Base-by-base conservation (phyloP, 1,140 invertebrate species). In the Spodoptera frugiperda region DNA sequence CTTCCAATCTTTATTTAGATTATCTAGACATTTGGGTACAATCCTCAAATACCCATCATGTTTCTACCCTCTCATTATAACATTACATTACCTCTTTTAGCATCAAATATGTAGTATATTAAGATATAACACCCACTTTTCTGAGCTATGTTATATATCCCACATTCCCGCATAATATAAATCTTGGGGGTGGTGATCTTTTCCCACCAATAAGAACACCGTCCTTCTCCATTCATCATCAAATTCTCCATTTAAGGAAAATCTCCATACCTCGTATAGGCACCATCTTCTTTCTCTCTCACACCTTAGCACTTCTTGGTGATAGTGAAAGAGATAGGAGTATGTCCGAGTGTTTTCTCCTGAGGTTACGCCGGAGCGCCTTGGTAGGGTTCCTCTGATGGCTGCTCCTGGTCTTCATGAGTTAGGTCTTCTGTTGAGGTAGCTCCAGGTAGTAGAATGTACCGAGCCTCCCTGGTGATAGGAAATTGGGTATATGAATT, bases 391-490 rank as follows among this genome's bases (percentile, higher is more conserved):
- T 73, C 67, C n/a, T 85, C 84, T 0, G 79, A 59, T 11, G 48
- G 11, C 46, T 44, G 53, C 30, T 59, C 55, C 3, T 30, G 30
- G 5, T 1, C 71, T 3, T 49, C 14, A 59, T 57, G 21, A 0
- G 55, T 55, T 14, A 49, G 39, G 44, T 73, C 44, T 9, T 73
- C 68, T 12, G 77, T 49, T 39, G 48, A 78, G 48, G 51, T 77
- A 3, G 80, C 84, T 0, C 89, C 90, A 0, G 89, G 88, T 9
- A 91, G 83, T 2, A 82, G 77, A 12, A 88, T 87, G 81, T 91
- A 91, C 0, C 81, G 79, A n/a, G 87, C 81, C 17, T 87, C 76
- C 79, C 88, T 91, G 88, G 30, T 49, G 54, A 14, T 2, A 59
- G n/a, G 49, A 51, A 73, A 73, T 2, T 59, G 53, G n/a, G 0